Conservation (phyloP, 2,797 vertebrate species). For the Danio tinwini region DNA sequence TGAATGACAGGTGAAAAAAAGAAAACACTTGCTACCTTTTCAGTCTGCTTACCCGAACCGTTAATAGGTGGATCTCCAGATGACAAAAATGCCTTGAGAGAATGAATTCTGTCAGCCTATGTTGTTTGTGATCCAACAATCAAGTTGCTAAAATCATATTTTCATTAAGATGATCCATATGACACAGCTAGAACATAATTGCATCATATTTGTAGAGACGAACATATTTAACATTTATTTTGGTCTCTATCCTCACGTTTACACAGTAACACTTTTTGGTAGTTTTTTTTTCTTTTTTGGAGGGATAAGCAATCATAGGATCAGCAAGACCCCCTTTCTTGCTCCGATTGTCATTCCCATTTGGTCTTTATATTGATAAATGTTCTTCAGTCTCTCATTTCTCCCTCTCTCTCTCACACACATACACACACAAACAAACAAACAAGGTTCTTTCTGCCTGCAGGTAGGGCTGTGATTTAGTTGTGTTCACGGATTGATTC, state of each 20-base stretch:
- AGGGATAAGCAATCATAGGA: slow-evolving; percentile 83
- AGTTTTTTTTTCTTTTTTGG: slow-evolving; percentile 51
- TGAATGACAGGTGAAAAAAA: slow-evolving; percentile 41
- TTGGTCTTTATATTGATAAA: slow-evolving; percentile 56
- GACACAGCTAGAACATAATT: slow-evolving; percentile 38
- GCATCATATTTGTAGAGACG: slow-evolving; percentile 35
- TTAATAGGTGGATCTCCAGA: slow-evolving; percentile 10
- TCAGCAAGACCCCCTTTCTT: slow-evolving; percentile 81
- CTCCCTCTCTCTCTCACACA: slow-evolving; percentile 25
- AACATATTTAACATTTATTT: slow-evolving; percentile 43
- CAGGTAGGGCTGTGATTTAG: slow-evolving; percentile 62
- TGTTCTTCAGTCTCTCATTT: slow-evolving; percentile 18
- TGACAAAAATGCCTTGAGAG: neutral
- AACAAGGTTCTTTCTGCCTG: slow-evolving; percentile 70
- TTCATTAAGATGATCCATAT: slow-evolving; percentile 42
- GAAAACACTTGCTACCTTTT: slow-evolving; percentile 44
- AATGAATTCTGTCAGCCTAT: slow-evolving; percentile 9
- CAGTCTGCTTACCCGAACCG: slow-evolving; percentile 30
- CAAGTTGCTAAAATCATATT: slow-evolving; percentile 37
- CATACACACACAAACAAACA: slow-evolving; percentile 18
- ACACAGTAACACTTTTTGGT: slow-evolving; percentile 33
- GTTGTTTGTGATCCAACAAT: slow-evolving; percentile 35
- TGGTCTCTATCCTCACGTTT: slow-evolving; percentile 34
- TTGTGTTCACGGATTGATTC: slow-evolving; percentile 79
- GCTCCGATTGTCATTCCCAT: slow-evolving; percentile 84